A percentile compares a stretch with the other conserved stretches of the same genome.
Conservation (phyloP, 23 tunicate species). For the Styela clava region DNA sequence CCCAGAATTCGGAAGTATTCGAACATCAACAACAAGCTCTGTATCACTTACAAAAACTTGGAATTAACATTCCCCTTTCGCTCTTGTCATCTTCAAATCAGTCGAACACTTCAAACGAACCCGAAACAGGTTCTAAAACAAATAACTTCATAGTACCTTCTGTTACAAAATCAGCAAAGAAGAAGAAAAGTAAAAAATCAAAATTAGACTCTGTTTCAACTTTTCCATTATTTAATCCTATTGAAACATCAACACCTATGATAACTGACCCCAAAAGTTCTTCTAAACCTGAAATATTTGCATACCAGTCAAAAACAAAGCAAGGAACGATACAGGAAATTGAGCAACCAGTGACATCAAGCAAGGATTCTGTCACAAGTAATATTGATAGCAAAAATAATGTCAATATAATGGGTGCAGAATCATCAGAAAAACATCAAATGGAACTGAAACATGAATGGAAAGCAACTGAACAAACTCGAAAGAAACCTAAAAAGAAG, state of each 20-base stretch:
- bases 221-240: not conserved
- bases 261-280: not conserved
- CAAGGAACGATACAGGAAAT: no score
- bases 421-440: no score
- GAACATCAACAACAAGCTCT: conserved; percentile 1
- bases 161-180: not conserved
- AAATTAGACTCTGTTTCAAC: not conserved
- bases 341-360: no score
- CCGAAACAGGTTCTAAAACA: not conserved
- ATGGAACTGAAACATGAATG: no score
- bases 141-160: not conserved
- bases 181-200: not conserved
- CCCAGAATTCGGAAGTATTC: not conserved
- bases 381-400: no score
- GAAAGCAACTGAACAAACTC: no score
- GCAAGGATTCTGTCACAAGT: no score
- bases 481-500: no score
- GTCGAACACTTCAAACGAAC: not conserved
- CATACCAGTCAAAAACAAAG: not conserved
- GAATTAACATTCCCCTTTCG: not conserved
- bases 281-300: not conserved
- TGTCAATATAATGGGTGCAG: no score
- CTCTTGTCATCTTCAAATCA: not conserved
- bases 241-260: not conserved
- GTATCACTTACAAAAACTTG: conserved; percentile 2